Evolutionary conservation across 2,888 invertebrate species (phyloP).

Genomic region (Sericinus montela): DNA sequence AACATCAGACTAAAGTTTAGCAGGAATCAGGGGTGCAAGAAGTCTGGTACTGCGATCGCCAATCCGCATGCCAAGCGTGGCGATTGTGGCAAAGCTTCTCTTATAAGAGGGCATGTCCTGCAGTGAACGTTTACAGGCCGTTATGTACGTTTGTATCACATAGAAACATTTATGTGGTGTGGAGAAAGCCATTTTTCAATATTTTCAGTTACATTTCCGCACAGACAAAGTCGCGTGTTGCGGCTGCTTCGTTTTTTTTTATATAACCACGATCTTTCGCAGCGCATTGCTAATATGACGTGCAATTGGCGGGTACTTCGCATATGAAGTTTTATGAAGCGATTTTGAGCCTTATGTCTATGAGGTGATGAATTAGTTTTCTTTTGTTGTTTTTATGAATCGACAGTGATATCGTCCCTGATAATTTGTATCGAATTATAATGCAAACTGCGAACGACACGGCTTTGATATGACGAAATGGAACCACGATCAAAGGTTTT

Average conservation of each 20-base stretch:
- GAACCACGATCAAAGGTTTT: not conserved
- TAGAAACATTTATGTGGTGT: too few relatives aligned
- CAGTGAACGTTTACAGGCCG: too few relatives aligned
- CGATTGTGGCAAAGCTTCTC: too few relatives aligned
- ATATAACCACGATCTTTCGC: constrained; percentile 7
- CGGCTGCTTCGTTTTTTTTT: constrained; percentile 3
- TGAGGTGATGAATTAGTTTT: not conserved
- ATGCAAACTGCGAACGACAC: not conserved
- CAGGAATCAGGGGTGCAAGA: too few relatives aligned
- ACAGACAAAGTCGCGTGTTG: constrained; percentile 5
- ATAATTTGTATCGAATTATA: constrained; percentile 1
- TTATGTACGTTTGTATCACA: too few relatives aligned
- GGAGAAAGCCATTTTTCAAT: constrained; percentile 2
- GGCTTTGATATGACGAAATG: constrained; percentile 1
- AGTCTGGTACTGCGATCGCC: too few relatives aligned
- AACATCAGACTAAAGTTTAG: too few relatives aligned
- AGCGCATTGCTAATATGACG: not conserved
- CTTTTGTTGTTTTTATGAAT: not conserved
- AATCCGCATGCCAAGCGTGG: too few relatives aligned
- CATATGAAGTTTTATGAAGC: not conserved
- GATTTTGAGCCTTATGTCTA: not conserved
- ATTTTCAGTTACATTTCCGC: constrained; percentile 9
- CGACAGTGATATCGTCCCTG: not conserved
- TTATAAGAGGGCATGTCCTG: too few relatives aligned
- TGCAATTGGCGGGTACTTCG: not conserved